Conservation (phyloP, 1,140 invertebrate species). For the Dufourea novaeangliae region DNA sequence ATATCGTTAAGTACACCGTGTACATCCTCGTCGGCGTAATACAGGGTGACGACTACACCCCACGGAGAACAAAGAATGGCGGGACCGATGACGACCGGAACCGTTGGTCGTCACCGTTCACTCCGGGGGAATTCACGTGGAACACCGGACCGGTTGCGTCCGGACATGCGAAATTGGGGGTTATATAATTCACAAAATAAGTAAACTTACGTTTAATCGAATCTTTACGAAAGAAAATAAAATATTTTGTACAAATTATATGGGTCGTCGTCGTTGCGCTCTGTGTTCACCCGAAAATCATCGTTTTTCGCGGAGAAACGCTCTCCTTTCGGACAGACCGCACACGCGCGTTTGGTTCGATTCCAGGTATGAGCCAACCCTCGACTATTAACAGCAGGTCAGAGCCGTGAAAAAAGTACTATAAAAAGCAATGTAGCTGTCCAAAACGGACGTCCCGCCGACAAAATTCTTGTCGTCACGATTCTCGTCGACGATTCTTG, state of each 20-base stretch:
- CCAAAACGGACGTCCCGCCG: constrained; percentile 25
- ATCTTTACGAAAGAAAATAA: constrained; percentile 41
- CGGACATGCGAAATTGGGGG: constrained; percentile 16
- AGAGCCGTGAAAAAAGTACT: constrained; percentile 35
- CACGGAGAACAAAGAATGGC: not conserved
- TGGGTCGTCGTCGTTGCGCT: constrained; percentile 9
- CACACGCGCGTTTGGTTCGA: constrained; percentile 36
- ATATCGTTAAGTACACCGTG: constrained; percentile 42
- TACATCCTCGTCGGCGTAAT: not conserved
- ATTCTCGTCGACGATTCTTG: constrained; percentile 44
- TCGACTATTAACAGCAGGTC: constrained; percentile 40
- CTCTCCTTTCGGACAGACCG: constrained; percentile 19
- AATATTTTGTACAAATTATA: constrained; percentile 39
- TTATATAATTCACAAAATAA: constrained; percentile 42
- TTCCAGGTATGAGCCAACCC: constrained; percentile 34
- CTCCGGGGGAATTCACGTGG: not conserved
- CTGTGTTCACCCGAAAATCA: not conserved
- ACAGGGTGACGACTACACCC: not conserved
- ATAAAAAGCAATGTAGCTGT: constrained; percentile 53
- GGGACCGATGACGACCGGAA: not conserved
- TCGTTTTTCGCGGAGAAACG: constrained; percentile 20
- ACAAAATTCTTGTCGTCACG: constrained; percentile 46
- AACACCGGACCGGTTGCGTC: not conserved
- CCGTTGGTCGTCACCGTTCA: not conserved
- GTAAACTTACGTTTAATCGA: constrained; percentile 48